Base-by-base conservation (phyloP, 23 tunicate genomes). In the Aplidium turbinatum region DNA sequence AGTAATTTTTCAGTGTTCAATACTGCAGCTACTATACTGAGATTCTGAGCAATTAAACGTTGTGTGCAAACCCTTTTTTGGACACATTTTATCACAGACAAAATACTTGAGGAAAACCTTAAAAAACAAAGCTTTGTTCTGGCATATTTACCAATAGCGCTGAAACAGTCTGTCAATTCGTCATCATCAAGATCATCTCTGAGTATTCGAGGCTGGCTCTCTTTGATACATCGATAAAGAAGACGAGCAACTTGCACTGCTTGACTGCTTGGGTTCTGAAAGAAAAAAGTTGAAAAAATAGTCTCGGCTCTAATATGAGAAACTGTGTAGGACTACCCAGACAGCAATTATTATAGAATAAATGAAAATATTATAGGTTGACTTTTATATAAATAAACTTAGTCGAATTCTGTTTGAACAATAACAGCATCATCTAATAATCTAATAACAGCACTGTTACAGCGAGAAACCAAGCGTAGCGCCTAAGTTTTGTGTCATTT, bases 191-290 rank as follows among this genome's bases (percentile, higher is more conserved):
- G 63, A 26, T 77, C 75, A 45, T 58, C 48, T 3, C 75, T 34
- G 7, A 86, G 31, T 22, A 86, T 40, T 16, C 63, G 80, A 2
- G 85, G 78, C 28, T 71, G 68, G 1, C 74, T 78, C 19, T 58
- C 42, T 22, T 53, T 29, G 38, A 86, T 75, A 52, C 39, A 58
- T 13, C 70, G 85, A 33, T 68, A 72, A 32, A 86, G 72, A 33
- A 72, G 40, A 34, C 70, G 77, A 29, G 93, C 85, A 18, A 67
- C 78, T 5, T 84, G 66, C 35, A 86, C 47, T 7, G 73, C 39
- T 20, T 58, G 69, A 11, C 75, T 33, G 18, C 77, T 62, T 30
- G 93, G 93, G 63, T 86, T 77, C 93, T 86, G 42, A 6, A 38
- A 30, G 38, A 11, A 62, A 28, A 24, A 56, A 22, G n/a, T 19